phyloP scores from a whole-genome alignment of 2,797 vertebrate species.

The Sarcophilus harrisii region DNA sequence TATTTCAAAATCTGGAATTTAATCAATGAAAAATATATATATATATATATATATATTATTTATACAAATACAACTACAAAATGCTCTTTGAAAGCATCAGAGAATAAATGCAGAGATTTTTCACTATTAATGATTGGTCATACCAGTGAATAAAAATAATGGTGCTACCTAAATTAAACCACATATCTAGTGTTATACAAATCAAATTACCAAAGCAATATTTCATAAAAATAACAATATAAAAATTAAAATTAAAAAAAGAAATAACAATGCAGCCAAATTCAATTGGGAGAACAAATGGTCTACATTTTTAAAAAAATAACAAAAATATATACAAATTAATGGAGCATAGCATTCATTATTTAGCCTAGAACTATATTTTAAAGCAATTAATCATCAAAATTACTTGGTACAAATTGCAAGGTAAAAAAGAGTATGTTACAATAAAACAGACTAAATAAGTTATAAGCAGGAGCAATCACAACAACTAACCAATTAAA shows the following conservation, averaged over 20 bases:
- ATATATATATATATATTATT: no score
- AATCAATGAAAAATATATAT: no score
- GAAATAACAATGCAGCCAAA: background rate
- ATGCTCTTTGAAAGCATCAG: background rate
- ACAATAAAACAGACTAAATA: background rate
- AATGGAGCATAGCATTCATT: background rate
- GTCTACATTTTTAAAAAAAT: background rate
- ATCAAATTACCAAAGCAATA: background rate
- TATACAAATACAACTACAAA: background rate
- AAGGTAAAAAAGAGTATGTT: background rate
- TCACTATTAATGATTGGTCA: background rate
- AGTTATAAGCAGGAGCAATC: background rate
- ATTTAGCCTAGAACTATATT: background rate
- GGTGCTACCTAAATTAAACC: background rate
- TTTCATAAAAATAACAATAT: background rate
- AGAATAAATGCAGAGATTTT: background rate
- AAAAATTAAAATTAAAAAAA: background rate
- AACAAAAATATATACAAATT: background rate
- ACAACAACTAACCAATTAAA: background rate
- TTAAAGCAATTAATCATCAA: background rate
- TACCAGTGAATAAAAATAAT: background rate
- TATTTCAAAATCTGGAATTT: background rate
- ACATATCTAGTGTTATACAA: background rate
- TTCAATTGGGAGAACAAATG: background rate
- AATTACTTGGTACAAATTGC: background rate